phyloP scores from a whole-genome alignment of 2,113 vertebrate genomes.

The Dasyurus viverrinus region DNA sequence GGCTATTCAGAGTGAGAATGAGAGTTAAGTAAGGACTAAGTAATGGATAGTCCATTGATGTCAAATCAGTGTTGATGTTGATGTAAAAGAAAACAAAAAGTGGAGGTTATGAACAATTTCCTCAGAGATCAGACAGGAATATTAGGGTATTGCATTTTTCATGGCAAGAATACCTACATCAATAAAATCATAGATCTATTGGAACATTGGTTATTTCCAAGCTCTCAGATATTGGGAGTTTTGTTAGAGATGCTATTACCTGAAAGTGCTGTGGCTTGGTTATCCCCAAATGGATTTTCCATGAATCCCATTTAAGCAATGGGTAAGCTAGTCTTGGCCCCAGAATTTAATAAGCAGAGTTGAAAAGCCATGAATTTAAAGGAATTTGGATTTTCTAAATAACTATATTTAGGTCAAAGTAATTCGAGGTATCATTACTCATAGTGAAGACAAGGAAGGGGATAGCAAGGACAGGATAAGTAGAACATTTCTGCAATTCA shows the following conservation, averaged over 20 bases:
- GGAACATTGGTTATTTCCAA: not conserved
- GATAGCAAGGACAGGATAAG: not conserved
- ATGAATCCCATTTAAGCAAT: not conserved
- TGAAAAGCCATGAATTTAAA: not conserved
- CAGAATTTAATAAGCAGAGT: not conserved
- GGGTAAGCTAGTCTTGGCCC: not conserved
- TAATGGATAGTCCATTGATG: not conserved
- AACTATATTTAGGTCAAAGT: not conserved
- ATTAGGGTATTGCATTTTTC: not conserved
- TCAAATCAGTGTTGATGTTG: not conserved
- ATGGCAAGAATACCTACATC: not conserved
- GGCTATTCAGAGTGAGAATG: not conserved
- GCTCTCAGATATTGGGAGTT: not conserved
- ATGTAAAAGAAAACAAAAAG: not conserved
- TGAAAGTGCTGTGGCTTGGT: not conserved
- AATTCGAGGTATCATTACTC: rapidly evolving
- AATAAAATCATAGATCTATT: not conserved
- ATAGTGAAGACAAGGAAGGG: not conserved
- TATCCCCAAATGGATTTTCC: not conserved
- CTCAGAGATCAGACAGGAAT: not conserved
- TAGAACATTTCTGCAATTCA: not conserved
- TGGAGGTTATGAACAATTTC: not conserved
- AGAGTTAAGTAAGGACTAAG: not conserved
- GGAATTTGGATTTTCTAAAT: not conserved
- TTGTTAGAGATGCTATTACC: not conserved